Percentiles rank a stretch among this genome's conserved stretches.
These are phyloP conservation scores for Corythaixoides concolor DNA, from an alignment of 2,113 vertebrate species.

Conservation along the genomic window DNA sequence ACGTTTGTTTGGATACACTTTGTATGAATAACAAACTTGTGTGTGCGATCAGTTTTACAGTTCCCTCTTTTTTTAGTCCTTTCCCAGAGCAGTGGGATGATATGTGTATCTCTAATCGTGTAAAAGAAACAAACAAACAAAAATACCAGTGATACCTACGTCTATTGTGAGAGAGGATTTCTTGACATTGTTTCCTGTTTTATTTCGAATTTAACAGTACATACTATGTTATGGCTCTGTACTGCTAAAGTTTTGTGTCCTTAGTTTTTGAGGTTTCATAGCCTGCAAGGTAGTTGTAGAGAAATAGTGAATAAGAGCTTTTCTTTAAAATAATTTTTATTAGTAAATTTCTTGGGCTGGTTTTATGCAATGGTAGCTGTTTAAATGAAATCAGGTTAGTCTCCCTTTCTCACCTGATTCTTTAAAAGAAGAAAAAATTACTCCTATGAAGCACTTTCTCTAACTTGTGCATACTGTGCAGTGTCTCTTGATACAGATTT, in stretches of 20 bases:
- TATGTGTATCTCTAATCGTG: accelerated
- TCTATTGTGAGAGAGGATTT: neutral
- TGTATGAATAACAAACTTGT: neutral
- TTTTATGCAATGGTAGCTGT: neutral
- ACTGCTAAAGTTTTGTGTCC: neutral
- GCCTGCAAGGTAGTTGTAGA: neutral
- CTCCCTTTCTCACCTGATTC: neutral
- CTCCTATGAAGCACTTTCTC: neutral
- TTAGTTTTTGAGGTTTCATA: neutral
- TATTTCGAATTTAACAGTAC: neutral
- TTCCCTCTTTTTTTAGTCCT: neutral
- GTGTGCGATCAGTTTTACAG: neutral
- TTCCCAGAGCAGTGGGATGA: neutral
- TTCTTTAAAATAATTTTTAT: neutral
- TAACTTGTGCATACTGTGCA: neutral
- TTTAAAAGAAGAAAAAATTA: neutral
- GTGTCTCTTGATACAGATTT: slow-evolving; percentile 3
- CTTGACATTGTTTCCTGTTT: neutral
- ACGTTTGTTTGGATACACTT: neutral
- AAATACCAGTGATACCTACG: accelerated
- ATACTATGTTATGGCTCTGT: neutral
- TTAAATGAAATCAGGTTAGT: neutral
- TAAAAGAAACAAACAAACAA: neutral
- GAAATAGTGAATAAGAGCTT: neutral
- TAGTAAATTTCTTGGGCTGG: neutral